Evolutionary conservation across 2,113 vertebrate genomes (phyloP), one percentile per base, ranked within the genome.

Genomic region (Macroglossus sobrinus): DNA sequence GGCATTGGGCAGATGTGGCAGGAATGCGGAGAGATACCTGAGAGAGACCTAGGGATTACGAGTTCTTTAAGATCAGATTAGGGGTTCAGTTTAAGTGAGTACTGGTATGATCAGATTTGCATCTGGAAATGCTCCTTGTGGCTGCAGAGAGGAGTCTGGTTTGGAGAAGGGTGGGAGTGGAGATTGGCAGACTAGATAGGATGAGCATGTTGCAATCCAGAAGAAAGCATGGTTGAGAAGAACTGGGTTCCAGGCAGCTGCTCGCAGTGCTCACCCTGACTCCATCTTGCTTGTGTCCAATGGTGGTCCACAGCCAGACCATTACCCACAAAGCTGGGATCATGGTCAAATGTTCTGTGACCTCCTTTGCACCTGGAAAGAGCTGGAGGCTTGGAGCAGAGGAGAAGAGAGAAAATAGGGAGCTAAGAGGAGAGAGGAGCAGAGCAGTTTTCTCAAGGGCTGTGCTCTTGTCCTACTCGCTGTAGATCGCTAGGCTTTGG

Each of bases 1-100:
- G 4, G 5, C 8, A 6, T 7, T 3, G 4, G 24, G 4, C 0
- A 0, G 13, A 85, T 16, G 38, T 16, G 30, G 15, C 82, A 68
- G 24, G 4, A 0, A 0, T 10, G 38, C 26, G 15, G 12, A 80
- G 28, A 28, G 14, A 79, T 16, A 11, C 9, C 19, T 0, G 13
- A 47, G 30, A 61, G 19, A 75, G 66, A 61, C 6, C n/a, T 21
- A 21, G 55, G 9, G 16, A 5, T 53, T 19, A 0, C 21, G 12
- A 33, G 66, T 14, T 57, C 35, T 68, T 63, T 26, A 64, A 66
- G 59, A 57, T 63, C 61, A 63, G 2, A 19, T 30, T 28, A 28
- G 10, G 11, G 30, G 7, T 59, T 26, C 45, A 11, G 59, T 82
- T 59, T 79, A 40, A 43, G 19, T 22, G 33, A 47, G 15, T 22